Evolutionary conservation across 1,140 invertebrate genomes (phyloP).

Genomic region (Neomicropteryx cornuta): DNA sequence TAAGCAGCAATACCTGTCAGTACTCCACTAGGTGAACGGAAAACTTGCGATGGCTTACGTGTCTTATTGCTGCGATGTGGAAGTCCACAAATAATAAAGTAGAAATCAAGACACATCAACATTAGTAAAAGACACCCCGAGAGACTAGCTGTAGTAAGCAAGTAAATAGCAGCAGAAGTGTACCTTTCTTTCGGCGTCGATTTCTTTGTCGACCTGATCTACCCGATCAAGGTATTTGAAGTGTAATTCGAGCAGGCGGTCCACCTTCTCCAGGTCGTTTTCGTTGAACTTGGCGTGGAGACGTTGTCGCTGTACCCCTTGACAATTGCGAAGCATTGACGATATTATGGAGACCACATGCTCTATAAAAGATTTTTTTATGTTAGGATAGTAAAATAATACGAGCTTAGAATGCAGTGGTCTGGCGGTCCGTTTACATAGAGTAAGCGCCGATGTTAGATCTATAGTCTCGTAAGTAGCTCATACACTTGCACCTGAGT

Average conservation of each 20-base stretch:
- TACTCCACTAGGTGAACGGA: too few species aligned
- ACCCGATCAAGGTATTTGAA: constrained; percentile 96
- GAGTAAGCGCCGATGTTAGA: too few species aligned
- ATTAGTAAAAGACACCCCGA: constrained; percentile 4
- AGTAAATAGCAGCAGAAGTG: too few species aligned
- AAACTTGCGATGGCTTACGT: too few species aligned
- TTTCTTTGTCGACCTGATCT: constrained; percentile 69
- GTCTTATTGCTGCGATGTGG: too few species aligned
- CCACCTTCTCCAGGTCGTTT: constrained; percentile 98
- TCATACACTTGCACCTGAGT: too few species aligned
- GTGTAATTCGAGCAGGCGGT: constrained; percentile 90
- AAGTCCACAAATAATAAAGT: too few species aligned
- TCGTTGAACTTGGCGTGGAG: constrained; percentile 94
- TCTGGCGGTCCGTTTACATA: too few species aligned
- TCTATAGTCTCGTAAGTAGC: too few species aligned
- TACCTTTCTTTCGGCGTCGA: too few species aligned
- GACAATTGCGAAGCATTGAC: constrained; percentile 83
- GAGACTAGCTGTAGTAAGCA: constrained; percentile 1
- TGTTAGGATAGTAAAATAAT: neutral
- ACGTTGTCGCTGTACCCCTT: constrained; percentile 78
- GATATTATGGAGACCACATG: constrained; percentile 92
- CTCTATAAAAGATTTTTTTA: constrained; percentile 45
- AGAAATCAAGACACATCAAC: too few species aligned
- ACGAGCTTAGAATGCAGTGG: constrained; percentile 1
- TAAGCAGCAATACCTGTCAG: too few species aligned